Evolutionary conservation across 2,797 vertebrate genomes (phyloP).

Genomic region (Carcharodon carcharias): DNA sequence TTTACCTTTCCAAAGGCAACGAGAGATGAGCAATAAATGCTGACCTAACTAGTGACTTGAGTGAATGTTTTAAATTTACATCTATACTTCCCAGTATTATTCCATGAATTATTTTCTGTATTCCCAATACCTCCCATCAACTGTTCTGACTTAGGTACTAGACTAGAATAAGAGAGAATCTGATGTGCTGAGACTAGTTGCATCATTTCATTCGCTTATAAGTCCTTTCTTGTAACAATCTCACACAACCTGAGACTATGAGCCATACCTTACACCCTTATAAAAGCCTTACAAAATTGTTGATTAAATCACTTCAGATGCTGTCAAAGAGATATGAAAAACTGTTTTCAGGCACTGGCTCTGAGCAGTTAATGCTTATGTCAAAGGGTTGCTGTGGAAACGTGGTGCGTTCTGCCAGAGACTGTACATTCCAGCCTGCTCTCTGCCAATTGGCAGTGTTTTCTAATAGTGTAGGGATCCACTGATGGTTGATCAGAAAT

Average conservation of each 20-base stretch:
- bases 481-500: neutral
- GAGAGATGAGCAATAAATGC: neutral
- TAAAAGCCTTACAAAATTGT: neutral
- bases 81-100: neutral
- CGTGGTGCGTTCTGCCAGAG: neutral
- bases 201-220: neutral
- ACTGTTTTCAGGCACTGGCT: neutral
- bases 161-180: neutral
- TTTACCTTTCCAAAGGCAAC: neutral
- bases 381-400: conserved; percentile 5
- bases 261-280: no score
- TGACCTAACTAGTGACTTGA: neutral
- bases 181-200: neutral
- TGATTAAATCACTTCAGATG: neutral
- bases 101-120: neutral
- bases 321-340: conserved; percentile 20
- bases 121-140: neutral
- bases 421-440: neutral
- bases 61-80: neutral
- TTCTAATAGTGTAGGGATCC: neutral
- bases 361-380: neutral
- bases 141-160: neutral
- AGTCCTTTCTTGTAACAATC: no score
- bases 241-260: neutral
- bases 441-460: neutral